Conservation (phyloP, 2,797 vertebrate species). For the Sebastes umbrosus region DNA sequence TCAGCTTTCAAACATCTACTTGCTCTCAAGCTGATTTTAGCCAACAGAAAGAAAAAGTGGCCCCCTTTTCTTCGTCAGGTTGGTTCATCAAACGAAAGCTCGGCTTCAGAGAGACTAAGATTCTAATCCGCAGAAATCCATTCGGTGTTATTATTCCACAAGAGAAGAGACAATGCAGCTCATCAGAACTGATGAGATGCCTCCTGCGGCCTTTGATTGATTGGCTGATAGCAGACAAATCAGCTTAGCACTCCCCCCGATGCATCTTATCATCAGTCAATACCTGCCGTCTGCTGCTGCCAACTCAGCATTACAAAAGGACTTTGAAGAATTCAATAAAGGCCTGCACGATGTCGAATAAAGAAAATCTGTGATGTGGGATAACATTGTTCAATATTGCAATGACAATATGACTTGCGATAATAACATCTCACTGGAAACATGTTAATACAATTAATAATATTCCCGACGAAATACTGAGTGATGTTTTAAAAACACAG, state of each 20-base stretch:
- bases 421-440: not conserved
- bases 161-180: conserved; percentile 18
- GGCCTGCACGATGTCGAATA: too few species aligned
- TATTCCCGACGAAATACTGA: too few species aligned
- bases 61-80: not conserved
- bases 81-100: conserved; percentile 12
- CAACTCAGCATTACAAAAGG: not conserved
- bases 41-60: not conserved
- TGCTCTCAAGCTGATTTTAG: not conserved
- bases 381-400: too few species aligned
- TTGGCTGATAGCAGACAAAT: conserved; percentile 34
- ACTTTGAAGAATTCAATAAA: not conserved
- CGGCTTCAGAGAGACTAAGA: not conserved
- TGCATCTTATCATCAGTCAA: conserved; percentile 20
- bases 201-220: conserved; percentile 26
- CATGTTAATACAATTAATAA: too few species aligned
- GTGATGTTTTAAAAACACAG: too few species aligned
- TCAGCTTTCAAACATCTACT: not conserved
- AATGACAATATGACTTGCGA: too few species aligned
- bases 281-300: conserved; percentile 12
- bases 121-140: conserved; percentile 40
- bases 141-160: not conserved
- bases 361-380: too few species aligned
- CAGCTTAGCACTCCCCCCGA: conserved; percentile 6
- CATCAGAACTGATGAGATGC: conserved; percentile 40